phyloP scores from a whole-genome alignment of 2,113 vertebrate species.

The Ammodytes marinus region DNA sequence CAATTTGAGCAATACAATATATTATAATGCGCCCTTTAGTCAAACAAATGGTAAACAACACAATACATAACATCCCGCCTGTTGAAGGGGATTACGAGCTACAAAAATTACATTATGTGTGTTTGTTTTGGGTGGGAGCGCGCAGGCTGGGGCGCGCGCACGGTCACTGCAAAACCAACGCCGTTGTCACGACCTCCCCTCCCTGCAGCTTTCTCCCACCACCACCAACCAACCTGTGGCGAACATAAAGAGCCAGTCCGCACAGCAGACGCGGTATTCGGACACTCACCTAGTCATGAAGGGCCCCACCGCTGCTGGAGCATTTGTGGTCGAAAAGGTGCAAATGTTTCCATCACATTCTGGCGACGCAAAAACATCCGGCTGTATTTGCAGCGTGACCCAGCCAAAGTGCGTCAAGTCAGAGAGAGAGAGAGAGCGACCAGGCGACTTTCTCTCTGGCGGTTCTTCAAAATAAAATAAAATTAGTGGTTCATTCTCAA shows the following conservation, averaged over 20 bases:
- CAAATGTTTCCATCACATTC: constrained; percentile 36
- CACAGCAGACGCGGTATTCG: fast-evolving
- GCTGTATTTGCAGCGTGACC: constrained; percentile 73
- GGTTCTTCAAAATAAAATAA: constrained; percentile 53
- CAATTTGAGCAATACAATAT: too few relatives aligned
- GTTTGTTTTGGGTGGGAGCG: background rate
- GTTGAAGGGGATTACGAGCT: constrained; percentile 3
- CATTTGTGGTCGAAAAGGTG: background rate
- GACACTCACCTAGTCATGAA: constrained; percentile 46
- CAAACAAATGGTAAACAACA: background rate
- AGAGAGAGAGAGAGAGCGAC: fast-evolving
- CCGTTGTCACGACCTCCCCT: constrained; percentile 79
- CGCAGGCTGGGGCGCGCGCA: constrained; percentile 65
- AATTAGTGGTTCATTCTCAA: fast-evolving
- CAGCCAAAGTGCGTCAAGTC: constrained; percentile 39
- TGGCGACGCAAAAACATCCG: constrained; percentile 73
- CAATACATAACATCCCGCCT: background rate
- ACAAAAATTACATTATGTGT: constrained; percentile 17
- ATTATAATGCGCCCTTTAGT: too few relatives aligned
- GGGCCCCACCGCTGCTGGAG: constrained; percentile 29
- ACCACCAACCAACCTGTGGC: constrained; percentile 23
- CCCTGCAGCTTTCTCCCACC: constrained; percentile 47
- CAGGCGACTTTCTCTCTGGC: background rate
- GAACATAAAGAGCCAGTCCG: background rate
- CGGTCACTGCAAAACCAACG: constrained; percentile 53